Conservation (phyloP, 2,888 invertebrate species). For the Suillia variegata region DNA sequence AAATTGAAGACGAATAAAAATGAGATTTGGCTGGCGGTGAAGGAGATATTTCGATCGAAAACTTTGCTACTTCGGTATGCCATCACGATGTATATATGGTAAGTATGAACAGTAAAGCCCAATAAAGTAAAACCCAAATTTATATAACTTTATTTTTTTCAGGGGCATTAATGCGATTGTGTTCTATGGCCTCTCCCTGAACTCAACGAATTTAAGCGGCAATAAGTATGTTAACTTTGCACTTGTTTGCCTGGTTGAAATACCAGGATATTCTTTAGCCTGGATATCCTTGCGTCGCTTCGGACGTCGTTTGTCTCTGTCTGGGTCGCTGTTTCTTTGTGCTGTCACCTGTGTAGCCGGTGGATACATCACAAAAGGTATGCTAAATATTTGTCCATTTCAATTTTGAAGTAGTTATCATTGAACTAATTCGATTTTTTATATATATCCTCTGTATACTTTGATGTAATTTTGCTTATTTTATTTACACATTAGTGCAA, state of each 20-base stretch:
- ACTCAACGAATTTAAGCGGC: constrained; percentile 70
- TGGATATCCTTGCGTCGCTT: constrained; percentile 63
- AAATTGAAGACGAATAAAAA: constrained; percentile 30
- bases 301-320: constrained; percentile 64
- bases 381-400: too few species aligned
- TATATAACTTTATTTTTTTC: neutral
- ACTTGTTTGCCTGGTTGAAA: constrained; percentile 67
- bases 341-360: constrained; percentile 65
- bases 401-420: too few species aligned
- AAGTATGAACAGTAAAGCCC: constrained; percentile 20
- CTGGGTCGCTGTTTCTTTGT: constrained; percentile 64
- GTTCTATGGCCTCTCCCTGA: constrained; percentile 72
- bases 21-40: constrained; percentile 59
- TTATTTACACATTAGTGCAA: constrained; percentile 35
- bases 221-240: constrained; percentile 73
- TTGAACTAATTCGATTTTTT: too few species aligned
- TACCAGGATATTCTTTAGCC: constrained; percentile 66
- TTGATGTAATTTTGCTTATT: constrained; percentile 5
- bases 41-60: constrained; percentile 61
- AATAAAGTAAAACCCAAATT: neutral
- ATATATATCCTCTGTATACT: constrained; percentile 19
- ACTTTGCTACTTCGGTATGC: constrained; percentile 61
- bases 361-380: constrained; percentile 64
- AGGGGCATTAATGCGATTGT: constrained; percentile 71
- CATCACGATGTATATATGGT: constrained; percentile 64